Evolutionary conservation across 53 echinoderm and acorn worm species (phyloP), one percentile per base, ranked within the genome.

Genomic region (Crossaster papposus): DNA sequence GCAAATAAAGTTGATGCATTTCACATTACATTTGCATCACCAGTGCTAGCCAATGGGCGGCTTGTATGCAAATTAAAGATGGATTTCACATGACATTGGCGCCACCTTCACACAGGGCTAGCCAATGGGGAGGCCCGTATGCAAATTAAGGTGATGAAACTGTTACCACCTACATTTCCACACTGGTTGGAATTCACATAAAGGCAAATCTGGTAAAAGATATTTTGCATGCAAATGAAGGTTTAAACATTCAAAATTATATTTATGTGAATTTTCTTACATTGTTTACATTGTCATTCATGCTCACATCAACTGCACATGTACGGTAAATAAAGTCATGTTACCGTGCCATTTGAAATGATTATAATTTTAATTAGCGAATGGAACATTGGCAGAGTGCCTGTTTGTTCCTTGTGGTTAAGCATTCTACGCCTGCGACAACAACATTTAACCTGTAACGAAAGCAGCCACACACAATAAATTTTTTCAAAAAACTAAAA

Each of bases 31-130:
- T 38, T 38, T 2, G 38, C 38, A 38, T 7, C 38, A 38, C 80
- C 64, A 24, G 71, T 11, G 10, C 11, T 71, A n/a, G 29, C 44
- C 85, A 85, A 85, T 85, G 72, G 74, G 54, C 30, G 30, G 53
- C 15, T 36, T 54, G 17, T 54, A 85, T 85, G 85, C 85, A 85
- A 85, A 85, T 72, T 38, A 80, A 53, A 26, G 51, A 52, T 30
- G 18, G 55, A 30, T 20, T 80, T 30, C 80, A 80, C 11, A 44
- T 44, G 44, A 44, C 44, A 44, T 44, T 44, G 44, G 44, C 44
- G 9, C 44, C 44, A 44, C 80, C 30, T 64, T 22, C 65, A 58
- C 58, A 58, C 65, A 24, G 71, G 2, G 12, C 13, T 71, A n/a
- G 29, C 29, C 29, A 30, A 77, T 29, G 35, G 77, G 38, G 14